These are phyloP conservation scores for Otolemur garnettii DNA, from an alignment of 2,113 vertebrate species.

Conservation along the genomic window DNA sequence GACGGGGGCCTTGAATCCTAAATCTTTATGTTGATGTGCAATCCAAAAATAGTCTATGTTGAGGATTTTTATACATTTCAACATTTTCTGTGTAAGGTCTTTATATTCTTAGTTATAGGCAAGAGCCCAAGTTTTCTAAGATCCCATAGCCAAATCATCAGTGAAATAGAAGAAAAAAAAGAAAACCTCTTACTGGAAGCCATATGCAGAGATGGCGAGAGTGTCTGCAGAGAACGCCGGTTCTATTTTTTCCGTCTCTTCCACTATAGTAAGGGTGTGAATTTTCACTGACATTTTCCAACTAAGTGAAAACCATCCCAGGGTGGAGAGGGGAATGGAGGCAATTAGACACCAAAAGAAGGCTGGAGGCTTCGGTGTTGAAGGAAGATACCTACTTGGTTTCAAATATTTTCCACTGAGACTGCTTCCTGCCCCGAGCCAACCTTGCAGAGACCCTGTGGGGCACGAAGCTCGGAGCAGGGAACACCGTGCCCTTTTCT, in stretches of 20 bases:
- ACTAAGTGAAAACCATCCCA: not conserved
- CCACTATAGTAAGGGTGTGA: constrained; percentile 63
- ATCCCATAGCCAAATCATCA: constrained; percentile 58
- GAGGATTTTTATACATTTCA: constrained; percentile 62
- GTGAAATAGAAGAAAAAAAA: constrained; percentile 35
- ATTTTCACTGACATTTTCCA: constrained; percentile 75
- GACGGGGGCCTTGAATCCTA: not conserved
- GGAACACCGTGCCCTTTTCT: not conserved
- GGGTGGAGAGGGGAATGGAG: not conserved
- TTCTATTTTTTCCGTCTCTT: constrained; percentile 75
- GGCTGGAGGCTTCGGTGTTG: not conserved
- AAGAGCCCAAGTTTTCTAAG: constrained; percentile 66
- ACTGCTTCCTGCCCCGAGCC: too few relatives aligned
- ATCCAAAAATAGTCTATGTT: constrained; percentile 51
- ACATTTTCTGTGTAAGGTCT: constrained; percentile 55
- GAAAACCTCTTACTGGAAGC: constrained; percentile 38
- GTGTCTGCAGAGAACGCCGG: constrained; percentile 47
- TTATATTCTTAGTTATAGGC: constrained; percentile 73
- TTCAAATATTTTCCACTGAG: not conserved
- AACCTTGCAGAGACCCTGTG: accelerated
- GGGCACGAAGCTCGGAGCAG: not conserved
- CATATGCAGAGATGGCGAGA: constrained; percentile 62
- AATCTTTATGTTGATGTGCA: constrained; percentile 37
- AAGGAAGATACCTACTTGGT: not conserved
- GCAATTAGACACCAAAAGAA: not conserved